These are phyloP conservation scores for Cheilinus undulatus DNA, from an alignment of 2,113 vertebrate genomes.

Conservation along the genomic window DNA sequence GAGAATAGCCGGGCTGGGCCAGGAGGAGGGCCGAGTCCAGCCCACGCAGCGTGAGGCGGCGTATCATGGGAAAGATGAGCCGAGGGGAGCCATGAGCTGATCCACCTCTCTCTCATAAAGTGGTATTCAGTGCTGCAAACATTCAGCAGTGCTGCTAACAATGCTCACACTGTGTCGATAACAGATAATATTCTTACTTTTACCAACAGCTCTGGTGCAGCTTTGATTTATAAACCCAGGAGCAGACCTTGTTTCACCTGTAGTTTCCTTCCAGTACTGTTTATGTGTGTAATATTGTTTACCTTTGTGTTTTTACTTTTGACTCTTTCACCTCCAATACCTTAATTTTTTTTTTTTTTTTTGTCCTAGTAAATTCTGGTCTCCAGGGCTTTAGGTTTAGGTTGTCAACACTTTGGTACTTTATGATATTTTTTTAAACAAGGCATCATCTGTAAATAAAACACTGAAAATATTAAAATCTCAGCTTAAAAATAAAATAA, in stretches of 20 bases:
- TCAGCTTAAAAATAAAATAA: no score
- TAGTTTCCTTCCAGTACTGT: neutral
- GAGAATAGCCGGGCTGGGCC: slow-evolving; percentile 57
- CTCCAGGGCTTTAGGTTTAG: no score
- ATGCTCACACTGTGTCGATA: neutral
- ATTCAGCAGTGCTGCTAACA: slow-evolving; percentile 2
- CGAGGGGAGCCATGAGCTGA: slow-evolving; percentile 43
- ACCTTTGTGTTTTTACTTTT: no score
- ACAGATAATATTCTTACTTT: neutral
- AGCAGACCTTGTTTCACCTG: neutral
- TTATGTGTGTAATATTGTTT: neutral
- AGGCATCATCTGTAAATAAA: no score
- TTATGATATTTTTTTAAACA: no score
- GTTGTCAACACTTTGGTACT: no score
- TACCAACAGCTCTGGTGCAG: neutral
- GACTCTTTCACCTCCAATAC: no score
- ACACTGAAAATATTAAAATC: no score
- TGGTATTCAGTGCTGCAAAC: slow-evolving; percentile 41
- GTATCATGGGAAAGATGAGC: slow-evolving; percentile 72
- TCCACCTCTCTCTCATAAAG: slow-evolving; percentile 52
- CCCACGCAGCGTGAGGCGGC: slow-evolving; percentile 67
- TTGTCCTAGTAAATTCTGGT: no score
- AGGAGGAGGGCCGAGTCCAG: slow-evolving; percentile 69
- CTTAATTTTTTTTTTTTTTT: no score
- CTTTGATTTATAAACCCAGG: neutral